Evolutionary conservation across 2,888 invertebrate genomes (phyloP).

Genomic region (Orchesellides sinensis): DNA sequence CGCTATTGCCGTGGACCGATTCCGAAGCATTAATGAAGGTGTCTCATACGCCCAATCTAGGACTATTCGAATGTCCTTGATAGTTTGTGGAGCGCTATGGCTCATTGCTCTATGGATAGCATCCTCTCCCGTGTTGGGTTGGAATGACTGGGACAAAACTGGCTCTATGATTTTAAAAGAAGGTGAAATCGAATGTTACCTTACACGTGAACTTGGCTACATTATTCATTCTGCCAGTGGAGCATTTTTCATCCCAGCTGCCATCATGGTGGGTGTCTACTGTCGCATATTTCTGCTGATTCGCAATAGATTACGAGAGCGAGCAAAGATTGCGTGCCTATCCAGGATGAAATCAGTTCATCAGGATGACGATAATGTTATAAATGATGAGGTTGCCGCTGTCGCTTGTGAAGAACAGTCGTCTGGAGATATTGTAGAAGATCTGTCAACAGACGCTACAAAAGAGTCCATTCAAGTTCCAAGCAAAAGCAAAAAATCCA

Average conservation of each 20-base stretch:
- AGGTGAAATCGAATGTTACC: conserved; percentile 35
- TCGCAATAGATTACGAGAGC: conserved; percentile 60
- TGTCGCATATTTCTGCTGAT: conserved; percentile 69
- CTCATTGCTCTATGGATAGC: conserved; percentile 71
- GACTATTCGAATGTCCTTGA: conserved; percentile 50
- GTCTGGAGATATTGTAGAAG: conserved; percentile 29
- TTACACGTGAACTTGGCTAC: conserved; percentile 65
- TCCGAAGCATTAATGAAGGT: conserved; percentile 72
- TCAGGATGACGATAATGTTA: neutral
- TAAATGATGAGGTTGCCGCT: neutral
- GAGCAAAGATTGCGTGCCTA: conserved; percentile 57
- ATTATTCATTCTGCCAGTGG: conserved; percentile 71
- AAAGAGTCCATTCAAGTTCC: conserved; percentile 4
- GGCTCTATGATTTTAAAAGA: neutral
- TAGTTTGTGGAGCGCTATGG: conserved; percentile 63
- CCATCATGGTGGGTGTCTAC: conserved; percentile 70
- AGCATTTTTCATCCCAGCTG: conserved; percentile 72
- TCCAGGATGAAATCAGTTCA: conserved; percentile 1
- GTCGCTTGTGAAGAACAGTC: conserved; percentile 17
- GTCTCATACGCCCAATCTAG: conserved; percentile 68
- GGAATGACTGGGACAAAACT: conserved; percentile 64
- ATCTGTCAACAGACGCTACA: conserved; percentile 33
- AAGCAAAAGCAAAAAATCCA: neutral
- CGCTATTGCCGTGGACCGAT: conserved; percentile 72
- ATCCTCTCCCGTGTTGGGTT: conserved; percentile 69